Evolutionary conservation across 2,888 invertebrate genomes (phyloP).

Genomic region (Drosophila crucigera): DNA sequence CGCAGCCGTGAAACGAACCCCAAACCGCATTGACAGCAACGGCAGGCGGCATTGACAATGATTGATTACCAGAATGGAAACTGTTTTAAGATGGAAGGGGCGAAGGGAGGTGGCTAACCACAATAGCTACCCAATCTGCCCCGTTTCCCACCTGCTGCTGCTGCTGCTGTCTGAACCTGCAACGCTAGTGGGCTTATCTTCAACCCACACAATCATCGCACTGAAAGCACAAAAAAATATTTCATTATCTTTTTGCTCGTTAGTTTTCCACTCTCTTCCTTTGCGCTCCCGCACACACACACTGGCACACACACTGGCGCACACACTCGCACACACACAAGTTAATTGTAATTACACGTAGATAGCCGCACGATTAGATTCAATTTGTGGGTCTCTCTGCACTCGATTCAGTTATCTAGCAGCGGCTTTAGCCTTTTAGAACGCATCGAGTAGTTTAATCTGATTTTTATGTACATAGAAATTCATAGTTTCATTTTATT

Average conservation of each 20-base stretch:
- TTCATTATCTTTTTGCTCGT: conserved; percentile 78
- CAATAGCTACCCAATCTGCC: conserved; percentile 48
- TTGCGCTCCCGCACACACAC: not conserved
- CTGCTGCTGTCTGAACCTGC: conserved; percentile 36
- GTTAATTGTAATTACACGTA: conserved; percentile 79
- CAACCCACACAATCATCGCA: conserved; percentile 25
- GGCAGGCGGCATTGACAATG: conserved; percentile 80
- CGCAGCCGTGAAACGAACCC: conserved; percentile 32
- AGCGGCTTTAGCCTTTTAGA: conserved; percentile 45
- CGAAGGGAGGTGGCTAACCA: conserved; percentile 39
- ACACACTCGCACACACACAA: conserved; percentile 21
- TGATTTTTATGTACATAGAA: conserved; percentile 60
- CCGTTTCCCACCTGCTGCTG: conserved; percentile 18
- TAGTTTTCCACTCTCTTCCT: conserved; percentile 43
- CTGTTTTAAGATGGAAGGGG: conserved; percentile 34
- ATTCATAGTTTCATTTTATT: conserved; percentile 1
- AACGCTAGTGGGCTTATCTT: conserved; percentile 33
- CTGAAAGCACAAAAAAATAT: conserved; percentile 44
- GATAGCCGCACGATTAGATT: conserved; percentile 78
- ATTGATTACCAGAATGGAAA: conserved; percentile 80
- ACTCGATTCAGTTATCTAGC: conserved; percentile 43
- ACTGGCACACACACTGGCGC: not conserved
- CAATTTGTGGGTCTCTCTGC: conserved; percentile 63
- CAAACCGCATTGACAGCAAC: conserved; percentile 75
- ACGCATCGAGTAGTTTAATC: conserved; percentile 58